Base-by-base conservation (phyloP, 2,113 vertebrate species). In the Athene noctua region DNA sequence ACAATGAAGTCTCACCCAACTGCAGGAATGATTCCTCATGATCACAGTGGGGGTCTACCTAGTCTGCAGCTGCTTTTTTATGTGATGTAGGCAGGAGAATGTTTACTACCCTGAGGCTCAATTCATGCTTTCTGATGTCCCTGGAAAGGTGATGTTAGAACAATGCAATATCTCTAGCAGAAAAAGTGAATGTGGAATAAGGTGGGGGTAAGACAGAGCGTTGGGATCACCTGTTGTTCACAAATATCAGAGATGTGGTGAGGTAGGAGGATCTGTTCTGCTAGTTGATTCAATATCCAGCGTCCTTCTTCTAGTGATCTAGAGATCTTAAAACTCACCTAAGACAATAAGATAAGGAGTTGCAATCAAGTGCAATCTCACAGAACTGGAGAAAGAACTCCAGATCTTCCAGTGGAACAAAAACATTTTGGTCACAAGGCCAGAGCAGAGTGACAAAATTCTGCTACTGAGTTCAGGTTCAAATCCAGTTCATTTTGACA, bases 401-500 rank as follows among this genome's bases (percentile, higher is more conserved):
- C 4, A 4, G 3, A 26, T 46, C 26, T 32, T 81, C 55, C 47
- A 47, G 10, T 0, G 6, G 62, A 72, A 42, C 1, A 8, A 59
- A 23, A 77, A 57, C 26, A 42, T 38, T 47, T 49, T 79, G 70
- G 19, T 23, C n/a, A 65, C 2, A 10, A 63, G 47, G n/a, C 20
- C 38, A 51, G 40, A 81, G 32, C 26, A 34, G 27, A n/a, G 20
- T 6, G 26, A 62, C 15, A 62, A 52, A 67, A 68, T 6, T 22
- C 51, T 91, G 10, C 63, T 78, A 10, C 25, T 67, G 46, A 44
- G 30, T 54, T 29, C 14, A 77, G 52, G 42, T 78, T 34, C 17
- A 84, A 58, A 58, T 15, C 9, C 36, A 20, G 20, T 29, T 67
- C 38, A 25, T 82, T 86, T 73, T 77, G 63, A 59, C 55, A 42